Conservation (phyloP, 2,797 vertebrate genomes). For the Gastrophryne carolinensis region DNA sequence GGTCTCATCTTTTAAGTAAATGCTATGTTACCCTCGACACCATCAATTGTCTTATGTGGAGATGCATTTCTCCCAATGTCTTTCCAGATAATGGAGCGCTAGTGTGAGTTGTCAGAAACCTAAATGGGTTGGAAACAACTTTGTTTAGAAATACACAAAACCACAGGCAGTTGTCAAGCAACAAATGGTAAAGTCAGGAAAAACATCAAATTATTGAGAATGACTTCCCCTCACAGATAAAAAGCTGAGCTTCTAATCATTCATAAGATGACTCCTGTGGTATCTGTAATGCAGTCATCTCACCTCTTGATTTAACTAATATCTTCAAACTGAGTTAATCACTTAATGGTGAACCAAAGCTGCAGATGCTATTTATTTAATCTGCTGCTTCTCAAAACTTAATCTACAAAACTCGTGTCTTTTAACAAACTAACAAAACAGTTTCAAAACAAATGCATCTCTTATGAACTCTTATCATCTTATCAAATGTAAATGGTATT, state of each 20-base stretch:
- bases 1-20: background rate
- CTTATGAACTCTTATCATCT: too few relatives aligned
- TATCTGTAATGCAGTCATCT: background rate
- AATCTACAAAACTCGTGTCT: background rate
- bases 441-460: background rate
- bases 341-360: background rate
- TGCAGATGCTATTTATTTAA: background rate
- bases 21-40: background rate
- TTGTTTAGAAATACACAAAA: conserved; percentile 27
- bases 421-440: background rate
- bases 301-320: conserved; percentile 19
- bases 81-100: conserved; percentile 1
- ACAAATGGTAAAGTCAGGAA: conserved; percentile 18
- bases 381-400: background rate
- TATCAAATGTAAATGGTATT: background rate
- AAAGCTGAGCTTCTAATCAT: background rate
- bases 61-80: background rate
- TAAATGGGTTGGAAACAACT: background rate
- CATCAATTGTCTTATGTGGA: background rate
- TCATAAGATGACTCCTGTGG: background rate
- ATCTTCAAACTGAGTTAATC: conserved; percentile 44
- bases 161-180: conserved; percentile 32
- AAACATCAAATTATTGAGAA: conserved; percentile 10
- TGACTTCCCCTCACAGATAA: background rate
- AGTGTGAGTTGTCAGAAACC: background rate